phyloP scores from a whole-genome alignment of 2,797 vertebrate species.

The Gorsachius magnificus region DNA sequence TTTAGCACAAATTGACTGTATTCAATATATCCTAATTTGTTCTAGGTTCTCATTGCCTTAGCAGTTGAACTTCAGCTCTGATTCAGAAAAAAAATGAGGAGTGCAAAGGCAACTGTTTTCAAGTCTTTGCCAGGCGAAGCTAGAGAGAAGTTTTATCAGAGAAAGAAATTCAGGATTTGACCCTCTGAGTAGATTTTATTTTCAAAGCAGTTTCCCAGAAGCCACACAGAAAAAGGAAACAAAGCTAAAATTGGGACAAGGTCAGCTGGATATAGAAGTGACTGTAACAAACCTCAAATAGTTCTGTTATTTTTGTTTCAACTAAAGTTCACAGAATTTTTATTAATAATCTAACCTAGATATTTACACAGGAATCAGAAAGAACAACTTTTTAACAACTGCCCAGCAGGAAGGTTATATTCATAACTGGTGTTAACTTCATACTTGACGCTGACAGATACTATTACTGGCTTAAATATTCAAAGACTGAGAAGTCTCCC shows the following conservation, averaged over 20 bases:
- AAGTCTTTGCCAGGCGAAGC: not conserved
- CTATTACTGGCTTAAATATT: not conserved
- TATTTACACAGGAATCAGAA: constrained; percentile 31
- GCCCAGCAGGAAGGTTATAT: not conserved
- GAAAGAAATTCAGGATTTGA: constrained; percentile 33
- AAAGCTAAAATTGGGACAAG: constrained; percentile 66
- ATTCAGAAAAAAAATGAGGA: not conserved
- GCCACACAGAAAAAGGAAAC: constrained; percentile 48
- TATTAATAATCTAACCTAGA: constrained; percentile 29
- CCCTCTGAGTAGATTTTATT: constrained; percentile 21
- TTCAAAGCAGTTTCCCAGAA: constrained; percentile 48
- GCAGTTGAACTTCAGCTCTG: not conserved
- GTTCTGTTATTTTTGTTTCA: constrained; percentile 68
- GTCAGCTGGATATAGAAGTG: constrained; percentile 52
- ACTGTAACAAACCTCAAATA: constrained; percentile 50
- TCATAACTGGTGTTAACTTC: constrained; percentile 1
- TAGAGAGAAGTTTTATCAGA: not conserved
- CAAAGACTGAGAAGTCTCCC: not conserved
- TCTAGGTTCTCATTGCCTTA: not conserved
- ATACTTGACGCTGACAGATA: not conserved
- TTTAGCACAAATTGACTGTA: not conserved
- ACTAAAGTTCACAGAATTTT: constrained; percentile 37
- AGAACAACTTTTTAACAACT: constrained; percentile 26
- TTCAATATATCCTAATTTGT: not conserved
- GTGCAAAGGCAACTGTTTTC: not conserved